Percentiles rank a stretch among this genome's conserved stretches.
Evolutionary conservation across 2,888 invertebrate genomes (phyloP).

Genomic region (Andrena fulva): DNA sequence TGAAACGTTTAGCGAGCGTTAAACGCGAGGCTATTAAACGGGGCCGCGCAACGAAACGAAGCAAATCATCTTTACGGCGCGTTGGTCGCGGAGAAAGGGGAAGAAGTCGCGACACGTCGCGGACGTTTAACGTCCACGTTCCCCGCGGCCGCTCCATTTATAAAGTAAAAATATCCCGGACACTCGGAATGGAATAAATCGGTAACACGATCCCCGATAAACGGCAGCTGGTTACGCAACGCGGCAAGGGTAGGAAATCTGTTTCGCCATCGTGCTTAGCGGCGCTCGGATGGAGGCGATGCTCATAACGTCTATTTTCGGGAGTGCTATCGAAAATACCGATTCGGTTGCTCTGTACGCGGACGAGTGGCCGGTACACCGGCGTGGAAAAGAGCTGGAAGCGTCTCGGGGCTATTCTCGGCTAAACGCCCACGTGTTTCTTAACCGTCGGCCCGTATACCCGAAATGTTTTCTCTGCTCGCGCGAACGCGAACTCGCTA

Average conservation of each 20-base stretch:
- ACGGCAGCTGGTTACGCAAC: conserved; percentile 46
- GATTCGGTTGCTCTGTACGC: conserved; percentile 59
- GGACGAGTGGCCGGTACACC: conserved; percentile 37
- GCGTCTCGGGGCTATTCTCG: conserved; percentile 77
- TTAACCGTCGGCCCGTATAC: conserved; percentile 46
- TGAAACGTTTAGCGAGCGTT: neutral
- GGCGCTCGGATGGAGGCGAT: conserved; percentile 33
- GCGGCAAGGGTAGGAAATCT: conserved; percentile 20
- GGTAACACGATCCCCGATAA: conserved; percentile 62
- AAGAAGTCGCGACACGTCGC: neutral
- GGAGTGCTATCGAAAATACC: conserved; percentile 76
- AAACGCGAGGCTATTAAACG: neutral
- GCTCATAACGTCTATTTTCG: conserved; percentile 74
- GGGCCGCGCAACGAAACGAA: neutral
- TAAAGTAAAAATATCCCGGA: conserved; percentile 48
- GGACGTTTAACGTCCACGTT: neutral
- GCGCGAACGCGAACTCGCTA: conserved; percentile 1
- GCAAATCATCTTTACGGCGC: neutral
- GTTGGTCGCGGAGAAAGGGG: neutral
- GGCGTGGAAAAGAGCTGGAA: conserved; percentile 72
- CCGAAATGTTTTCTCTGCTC: conserved; percentile 53
- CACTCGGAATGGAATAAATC: conserved; percentile 42
- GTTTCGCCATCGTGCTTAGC: conserved; percentile 11
- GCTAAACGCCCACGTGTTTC: conserved; percentile 72
- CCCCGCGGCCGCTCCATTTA: conserved; percentile 53